Percentiles rank a stretch among this genome's conserved stretches.
Evolutionary conservation across 2,797 vertebrate genomes (phyloP).

Genomic region (Sphenodon punctatus): DNA sequence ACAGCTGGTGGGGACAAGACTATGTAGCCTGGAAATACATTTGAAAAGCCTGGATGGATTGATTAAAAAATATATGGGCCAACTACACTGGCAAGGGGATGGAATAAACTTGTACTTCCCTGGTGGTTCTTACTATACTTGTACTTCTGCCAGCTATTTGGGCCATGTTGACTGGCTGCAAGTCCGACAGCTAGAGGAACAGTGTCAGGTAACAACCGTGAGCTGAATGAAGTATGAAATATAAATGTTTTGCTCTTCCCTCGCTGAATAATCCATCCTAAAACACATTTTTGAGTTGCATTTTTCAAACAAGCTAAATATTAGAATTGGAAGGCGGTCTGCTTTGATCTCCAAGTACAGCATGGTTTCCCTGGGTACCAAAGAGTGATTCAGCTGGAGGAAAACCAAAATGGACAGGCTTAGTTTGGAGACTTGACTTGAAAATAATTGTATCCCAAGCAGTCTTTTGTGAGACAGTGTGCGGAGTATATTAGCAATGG

Average conservation of each 20-base stretch:
- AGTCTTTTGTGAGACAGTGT: not conserved
- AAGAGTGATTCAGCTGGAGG: constrained; percentile 13
- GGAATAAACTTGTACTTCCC: not conserved
- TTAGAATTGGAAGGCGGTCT: constrained; percentile 28
- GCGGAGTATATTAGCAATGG: constrained; percentile 38
- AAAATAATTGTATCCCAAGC: constrained; percentile 40
- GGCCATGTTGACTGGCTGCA: not conserved
- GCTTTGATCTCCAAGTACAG: not conserved
- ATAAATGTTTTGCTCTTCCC: too few species aligned
- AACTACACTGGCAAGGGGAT: not conserved
- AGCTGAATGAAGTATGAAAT: not conserved
- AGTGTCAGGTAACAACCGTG: not conserved
- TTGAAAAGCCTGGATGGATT: too few species aligned
- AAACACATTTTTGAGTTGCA: too few species aligned
- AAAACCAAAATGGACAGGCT: constrained; percentile 43
- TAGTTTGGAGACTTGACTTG: constrained; percentile 27
- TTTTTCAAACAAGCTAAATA: constrained; percentile 22
- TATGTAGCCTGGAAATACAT: too few species aligned
- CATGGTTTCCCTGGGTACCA: not conserved
- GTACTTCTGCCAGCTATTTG: rapidly evolving
- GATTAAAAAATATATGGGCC: too few species aligned
- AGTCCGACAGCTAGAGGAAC: not conserved
- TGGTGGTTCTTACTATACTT: not conserved
- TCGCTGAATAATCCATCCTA: too few species aligned
- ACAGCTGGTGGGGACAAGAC: too few species aligned